Evolutionary conservation across 2,113 vertebrate species (phyloP), one percentile per base, ranked within the genome.

Genomic region (Callopanchax toddi): DNA sequence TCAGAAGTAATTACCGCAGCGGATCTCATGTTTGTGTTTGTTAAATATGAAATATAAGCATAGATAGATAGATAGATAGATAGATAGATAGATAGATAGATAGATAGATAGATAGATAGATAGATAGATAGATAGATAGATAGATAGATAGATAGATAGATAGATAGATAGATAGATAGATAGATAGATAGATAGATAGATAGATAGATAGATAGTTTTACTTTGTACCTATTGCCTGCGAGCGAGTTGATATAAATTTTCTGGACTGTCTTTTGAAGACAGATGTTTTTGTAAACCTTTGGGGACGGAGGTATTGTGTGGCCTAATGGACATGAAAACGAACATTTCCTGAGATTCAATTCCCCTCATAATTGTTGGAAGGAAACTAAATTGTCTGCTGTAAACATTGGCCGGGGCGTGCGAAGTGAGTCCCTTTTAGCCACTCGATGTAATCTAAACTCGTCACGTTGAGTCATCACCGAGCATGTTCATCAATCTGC

Each of bases 331-430:
- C 92, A 93, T 92, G 76, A 97, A 95, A 96, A 94, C 78, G 56
- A 95, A 95, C 91, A 91, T 94, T 98, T 98, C 96, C 97, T 96
- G 95, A 96, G 94, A 99, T 98, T 97, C 95, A 97, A 96, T 94
- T 95, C 94, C 93, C 92, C 92, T 94, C 93, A 96, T 98, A 98
- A 98, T 98, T 96, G 96, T 97, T 96, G 96, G 96, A 98, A 97
- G 96, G 96, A 98, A 99, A 94, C 95, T 90, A 92, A 94, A 92
- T 93, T 93, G 92, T 93, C 93, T 89, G 92, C 89, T 94, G 91
- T 97, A 97, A 98, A 97, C 96, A 96, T 87, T 82, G 86, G 78
- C 73, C 85, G 86, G 88, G 93, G 93, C 96, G 95, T 95, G 92
- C 87, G 88, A 93, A 93, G 91, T 90, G 89, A 82, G 89, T 84